Evolutionary conservation across 2,113 vertebrate genomes (phyloP).

Genomic region (Bolborhynchus lineola): DNA sequence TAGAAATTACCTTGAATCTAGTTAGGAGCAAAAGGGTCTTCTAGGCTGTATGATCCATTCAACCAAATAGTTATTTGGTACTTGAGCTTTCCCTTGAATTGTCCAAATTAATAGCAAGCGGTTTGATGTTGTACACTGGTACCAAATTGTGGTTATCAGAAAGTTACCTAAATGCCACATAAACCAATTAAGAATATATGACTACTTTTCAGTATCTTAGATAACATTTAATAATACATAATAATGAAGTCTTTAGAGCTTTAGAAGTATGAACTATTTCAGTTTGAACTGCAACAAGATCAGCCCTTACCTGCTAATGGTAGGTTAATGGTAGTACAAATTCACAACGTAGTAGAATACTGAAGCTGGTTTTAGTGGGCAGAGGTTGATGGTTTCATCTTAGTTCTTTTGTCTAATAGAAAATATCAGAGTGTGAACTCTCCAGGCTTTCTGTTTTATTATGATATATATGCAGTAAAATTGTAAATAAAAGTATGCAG

Average conservation of each 20-base stretch:
- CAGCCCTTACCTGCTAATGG: background rate
- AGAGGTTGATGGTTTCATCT: background rate
- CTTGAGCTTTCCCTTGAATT: background rate
- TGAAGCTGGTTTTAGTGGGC: background rate
- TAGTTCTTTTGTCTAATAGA: background rate
- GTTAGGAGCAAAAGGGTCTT: background rate
- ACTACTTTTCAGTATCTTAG: background rate
- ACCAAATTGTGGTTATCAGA: background rate
- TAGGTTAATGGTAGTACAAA: background rate
- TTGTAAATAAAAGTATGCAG: background rate
- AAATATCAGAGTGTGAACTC: background rate
- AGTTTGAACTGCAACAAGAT: background rate
- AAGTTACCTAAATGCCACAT: background rate
- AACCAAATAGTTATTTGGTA: background rate
- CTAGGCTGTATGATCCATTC: fast-evolving
- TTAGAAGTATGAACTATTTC: background rate
- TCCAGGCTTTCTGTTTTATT: background rate
- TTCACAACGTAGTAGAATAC: background rate
- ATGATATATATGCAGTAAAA: background rate
- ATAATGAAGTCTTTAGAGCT: background rate
- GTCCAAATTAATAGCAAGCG: background rate
- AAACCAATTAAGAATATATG: background rate
- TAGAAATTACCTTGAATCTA: background rate
- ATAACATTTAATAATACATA: background rate
- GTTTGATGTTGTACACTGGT: background rate